Base-by-base conservation (phyloP, 2,113 vertebrate species). In the Laticauda laticaudata region DNA sequence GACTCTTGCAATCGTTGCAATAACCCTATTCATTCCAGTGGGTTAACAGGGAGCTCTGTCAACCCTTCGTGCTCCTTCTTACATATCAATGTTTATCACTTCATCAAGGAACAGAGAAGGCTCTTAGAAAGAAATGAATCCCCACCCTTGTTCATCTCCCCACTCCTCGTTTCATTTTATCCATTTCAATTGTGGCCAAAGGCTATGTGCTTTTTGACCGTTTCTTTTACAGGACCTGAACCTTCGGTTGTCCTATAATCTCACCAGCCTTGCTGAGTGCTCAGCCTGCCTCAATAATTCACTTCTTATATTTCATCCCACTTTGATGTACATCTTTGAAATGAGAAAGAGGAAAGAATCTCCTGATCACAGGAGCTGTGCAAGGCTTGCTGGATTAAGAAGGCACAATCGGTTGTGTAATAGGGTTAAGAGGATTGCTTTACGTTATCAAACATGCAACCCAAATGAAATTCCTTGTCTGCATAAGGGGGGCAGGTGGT, bases 381-480 rank as follows among this genome's bases (percentile, higher is more conserved):
- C 89, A 96, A 94, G 91, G 94, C 3, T 93, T 85, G 90, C 81
- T 95, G 93, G 91, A 95, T 96, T 95, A 96, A 91, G 81, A 85
- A 95, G 45, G 89, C 57, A 92, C 92, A 93, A 95, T 97, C 86
- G 90, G 86, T 96, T 94, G 92, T 90, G 91, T 97, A 96, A 95
- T 88, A 93, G 8, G 69, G 9, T 54, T 95, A 93, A 97, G 92
- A 96, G 93, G 96, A 97, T 96, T 96, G 90, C 43, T 81, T 0
- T 94, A 93, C 88, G 69, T 95, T 93, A 15, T 94, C 90, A 96
- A 95, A 95, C 90, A 92, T 45, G 87, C 94, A 94, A 96, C 89
- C 97, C 93, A 97, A 93, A 95, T 92, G 92, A 95, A 96, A 94
- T 24, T 0, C 94, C 87, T 95, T 97, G 97, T 96, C 69, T 91